These are phyloP conservation scores for Scophthalmus maximus DNA, from an alignment of 2,113 vertebrate species.

Conservation along the genomic window DNA sequence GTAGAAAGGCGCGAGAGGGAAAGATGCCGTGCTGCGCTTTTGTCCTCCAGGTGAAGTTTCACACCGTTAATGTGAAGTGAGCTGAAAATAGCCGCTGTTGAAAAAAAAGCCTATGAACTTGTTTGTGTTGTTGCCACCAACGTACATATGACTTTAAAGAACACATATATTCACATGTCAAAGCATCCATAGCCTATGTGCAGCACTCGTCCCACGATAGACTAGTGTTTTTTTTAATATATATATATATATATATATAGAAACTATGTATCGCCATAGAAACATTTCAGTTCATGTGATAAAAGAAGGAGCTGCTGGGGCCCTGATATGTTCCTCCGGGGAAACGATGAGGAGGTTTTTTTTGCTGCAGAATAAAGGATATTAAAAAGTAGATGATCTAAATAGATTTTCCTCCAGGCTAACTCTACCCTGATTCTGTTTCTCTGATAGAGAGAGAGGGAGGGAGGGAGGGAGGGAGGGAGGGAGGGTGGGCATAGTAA, in stretches of 20 bases:
- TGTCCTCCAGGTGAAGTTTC: no score
- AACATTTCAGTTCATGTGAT: constrained; percentile 12
- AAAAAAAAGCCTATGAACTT: background rate
- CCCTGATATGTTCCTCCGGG: constrained; percentile 27
- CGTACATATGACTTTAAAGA: background rate
- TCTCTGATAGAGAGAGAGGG: constrained; percentile 33
- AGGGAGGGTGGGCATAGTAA: no score
- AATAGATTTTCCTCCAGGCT: constrained; percentile 60
- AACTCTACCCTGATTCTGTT: constrained; percentile 62
- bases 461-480: constrained; percentile 1
- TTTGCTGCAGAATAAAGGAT: no score
- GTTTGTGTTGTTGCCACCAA: background rate
- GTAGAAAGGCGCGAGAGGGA: no score
- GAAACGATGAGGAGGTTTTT: constrained; percentile 24
- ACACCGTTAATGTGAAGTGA: constrained; percentile 7
- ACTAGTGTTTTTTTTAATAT: no score
- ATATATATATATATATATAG: no score
- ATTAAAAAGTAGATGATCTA: constrained; percentile 32
- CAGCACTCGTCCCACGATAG: no score
- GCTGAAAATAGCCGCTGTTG: constrained; percentile 16
- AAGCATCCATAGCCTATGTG: no score
- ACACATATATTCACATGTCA: background rate
- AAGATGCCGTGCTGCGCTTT: background rate
- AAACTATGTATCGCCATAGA: constrained; percentile 20
- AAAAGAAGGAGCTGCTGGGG: background rate